Evolutionary conservation across 2,113 vertebrate genomes (phyloP).

Genomic region (Oreamnos americanus): DNA sequence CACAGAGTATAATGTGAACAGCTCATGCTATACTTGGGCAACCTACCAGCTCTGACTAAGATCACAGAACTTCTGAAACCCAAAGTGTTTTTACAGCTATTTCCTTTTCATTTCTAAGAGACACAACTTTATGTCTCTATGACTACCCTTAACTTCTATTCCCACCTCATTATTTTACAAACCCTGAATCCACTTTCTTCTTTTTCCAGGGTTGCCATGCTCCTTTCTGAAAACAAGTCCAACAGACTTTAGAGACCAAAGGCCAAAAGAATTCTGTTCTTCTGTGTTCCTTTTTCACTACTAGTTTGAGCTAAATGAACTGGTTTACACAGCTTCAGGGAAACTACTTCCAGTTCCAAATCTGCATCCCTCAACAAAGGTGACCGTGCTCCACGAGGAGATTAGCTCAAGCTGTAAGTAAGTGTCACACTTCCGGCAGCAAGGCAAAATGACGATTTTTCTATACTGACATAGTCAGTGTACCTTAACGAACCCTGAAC

Average conservation of each 20-base stretch:
- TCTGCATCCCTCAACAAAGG: background rate
- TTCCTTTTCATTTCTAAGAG: background rate
- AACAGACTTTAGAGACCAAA: background rate
- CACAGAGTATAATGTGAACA: background rate
- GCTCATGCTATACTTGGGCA: background rate
- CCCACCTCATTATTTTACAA: background rate
- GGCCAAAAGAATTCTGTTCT: background rate
- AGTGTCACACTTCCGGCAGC: background rate
- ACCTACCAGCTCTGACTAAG: background rate
- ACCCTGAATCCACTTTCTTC: background rate
- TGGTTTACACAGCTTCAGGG: background rate
- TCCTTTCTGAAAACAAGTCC: background rate
- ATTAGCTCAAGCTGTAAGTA: background rate
- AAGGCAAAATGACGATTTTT: background rate
- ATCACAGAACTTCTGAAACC: slow-evolving; percentile 3
- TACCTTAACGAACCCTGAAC: background rate
- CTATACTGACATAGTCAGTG: background rate
- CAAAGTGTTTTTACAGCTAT: slow-evolving; percentile 2
- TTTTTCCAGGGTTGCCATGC: background rate
- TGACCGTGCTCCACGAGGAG: background rate
- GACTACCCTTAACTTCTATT: slow-evolving; percentile 27
- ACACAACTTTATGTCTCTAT: slow-evolving; percentile 17
- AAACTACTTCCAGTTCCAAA: background rate
- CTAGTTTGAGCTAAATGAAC: background rate
- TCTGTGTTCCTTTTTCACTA: background rate